Percentiles rank a stretch among this genome's conserved stretches.
Evolutionary conservation across 2,888 invertebrate species (phyloP).

Genomic region (Callimorpha dominula): DNA sequence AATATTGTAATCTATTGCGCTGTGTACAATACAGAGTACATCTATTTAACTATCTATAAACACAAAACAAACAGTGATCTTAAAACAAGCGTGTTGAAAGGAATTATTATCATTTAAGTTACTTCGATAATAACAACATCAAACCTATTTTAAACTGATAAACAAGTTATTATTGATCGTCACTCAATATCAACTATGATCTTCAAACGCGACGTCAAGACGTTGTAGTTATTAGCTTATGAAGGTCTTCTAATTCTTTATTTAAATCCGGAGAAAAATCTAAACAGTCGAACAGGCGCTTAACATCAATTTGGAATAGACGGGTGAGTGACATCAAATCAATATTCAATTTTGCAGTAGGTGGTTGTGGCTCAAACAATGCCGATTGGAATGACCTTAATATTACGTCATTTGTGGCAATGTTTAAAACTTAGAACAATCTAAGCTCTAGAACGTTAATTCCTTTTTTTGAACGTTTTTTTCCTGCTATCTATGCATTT

Average conservation of each 20-base stretch:
- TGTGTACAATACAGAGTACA: too few species aligned
- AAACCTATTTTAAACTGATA: background rate
- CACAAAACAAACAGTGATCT: background rate
- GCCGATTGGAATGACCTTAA: constrained; percentile 39
- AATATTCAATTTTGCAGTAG: constrained; percentile 35
- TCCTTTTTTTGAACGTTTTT: too few species aligned
- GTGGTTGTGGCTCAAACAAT: constrained; percentile 35
- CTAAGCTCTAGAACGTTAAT: too few species aligned
- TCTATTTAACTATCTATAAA: too few species aligned
- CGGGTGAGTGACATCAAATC: constrained; percentile 43
- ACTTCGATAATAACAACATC: too few species aligned
- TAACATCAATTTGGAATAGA: constrained; percentile 19
- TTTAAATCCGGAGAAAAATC: background rate
- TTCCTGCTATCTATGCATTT: too few species aligned
- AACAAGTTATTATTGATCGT: background rate
- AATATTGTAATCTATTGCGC: too few species aligned
- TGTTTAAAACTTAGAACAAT: constrained; percentile 16
- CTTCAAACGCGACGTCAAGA: background rate
- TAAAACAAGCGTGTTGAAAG: background rate
- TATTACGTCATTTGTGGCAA: constrained; percentile 35
- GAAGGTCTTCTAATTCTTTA: too few species aligned
- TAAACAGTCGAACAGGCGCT: background rate
- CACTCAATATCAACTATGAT: background rate
- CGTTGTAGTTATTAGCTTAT: background rate
- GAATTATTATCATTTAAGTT: background rate